Conservation (phyloP, 2,888 invertebrate species). For the Drosophila kanekoi region DNA sequence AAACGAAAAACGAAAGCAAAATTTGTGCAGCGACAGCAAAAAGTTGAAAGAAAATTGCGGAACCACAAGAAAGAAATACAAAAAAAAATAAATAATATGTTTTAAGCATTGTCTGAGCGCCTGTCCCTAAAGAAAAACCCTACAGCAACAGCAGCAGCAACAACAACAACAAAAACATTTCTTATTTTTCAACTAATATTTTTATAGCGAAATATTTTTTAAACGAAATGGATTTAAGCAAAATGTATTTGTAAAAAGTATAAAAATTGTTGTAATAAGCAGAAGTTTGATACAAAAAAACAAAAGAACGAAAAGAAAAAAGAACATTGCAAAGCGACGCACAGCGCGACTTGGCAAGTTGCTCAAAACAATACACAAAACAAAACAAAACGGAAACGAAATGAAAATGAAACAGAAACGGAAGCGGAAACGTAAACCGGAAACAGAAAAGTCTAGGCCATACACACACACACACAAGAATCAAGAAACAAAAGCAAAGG, state of each 20-base stretch:
- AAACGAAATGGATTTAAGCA: constrained; percentile 46
- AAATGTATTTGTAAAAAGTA: constrained; percentile 56
- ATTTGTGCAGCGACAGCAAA: constrained; percentile 52
- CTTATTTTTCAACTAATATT: constrained; percentile 78
- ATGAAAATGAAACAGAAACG: constrained; percentile 16
- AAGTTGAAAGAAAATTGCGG: constrained; percentile 55
- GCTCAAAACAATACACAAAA: constrained; percentile 61
- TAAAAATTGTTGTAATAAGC: constrained; percentile 55
- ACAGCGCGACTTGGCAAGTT: constrained; percentile 74
- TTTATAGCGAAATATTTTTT: constrained; percentile 76
- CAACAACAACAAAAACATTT: constrained; percentile 52
- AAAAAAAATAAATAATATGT: too few relatives aligned
- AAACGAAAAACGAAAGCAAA: constrained; percentile 23
- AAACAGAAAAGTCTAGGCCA: constrained; percentile 54
- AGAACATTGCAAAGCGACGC: constrained; percentile 69
- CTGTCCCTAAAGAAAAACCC: constrained; percentile 40
- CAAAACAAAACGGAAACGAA: constrained; percentile 30
- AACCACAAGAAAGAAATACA: constrained; percentile 63
- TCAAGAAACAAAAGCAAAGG: background rate
- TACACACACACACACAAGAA: constrained; percentile 43
- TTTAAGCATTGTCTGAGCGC: constrained; percentile 61
- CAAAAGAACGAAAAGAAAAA: constrained; percentile 13
- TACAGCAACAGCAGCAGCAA: constrained; percentile 34
- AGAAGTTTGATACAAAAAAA: background rate
- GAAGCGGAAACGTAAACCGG: constrained; percentile 39